Percentiles rank a stretch among this genome's conserved stretches.
Evolutionary conservation across 2,888 invertebrate species (phyloP).

Genomic region (Lordiphosa fenestrarum): DNA sequence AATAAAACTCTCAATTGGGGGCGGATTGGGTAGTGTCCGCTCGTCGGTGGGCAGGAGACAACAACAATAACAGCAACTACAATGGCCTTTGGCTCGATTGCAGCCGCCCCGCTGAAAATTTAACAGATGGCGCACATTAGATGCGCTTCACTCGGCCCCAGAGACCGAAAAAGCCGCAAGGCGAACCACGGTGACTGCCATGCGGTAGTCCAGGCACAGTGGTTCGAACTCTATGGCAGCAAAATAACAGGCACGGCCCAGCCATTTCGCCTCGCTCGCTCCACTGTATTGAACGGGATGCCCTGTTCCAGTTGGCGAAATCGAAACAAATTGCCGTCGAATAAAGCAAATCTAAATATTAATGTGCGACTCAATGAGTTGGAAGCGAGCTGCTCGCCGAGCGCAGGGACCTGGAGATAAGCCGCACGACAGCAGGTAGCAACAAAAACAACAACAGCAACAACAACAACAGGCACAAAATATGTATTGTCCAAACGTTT

Average conservation of each 20-base stretch:
- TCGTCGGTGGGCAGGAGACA: too few species aligned
- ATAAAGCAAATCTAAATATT: conserved; percentile 72
- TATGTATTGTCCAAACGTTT: conserved; percentile 6
- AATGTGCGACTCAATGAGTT: conserved; percentile 70
- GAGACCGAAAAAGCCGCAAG: conserved; percentile 34
- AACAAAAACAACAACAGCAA: background rate
- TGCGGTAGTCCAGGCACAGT: background rate
- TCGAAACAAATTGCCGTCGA: conserved; percentile 65
- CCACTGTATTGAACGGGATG: conserved; percentile 18
- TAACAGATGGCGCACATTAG: conserved; percentile 61
- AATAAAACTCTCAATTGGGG: conserved; percentile 43
- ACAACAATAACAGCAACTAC: conserved; percentile 21
- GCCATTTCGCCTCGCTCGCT: fast-evolving
- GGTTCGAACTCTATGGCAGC: background rate
- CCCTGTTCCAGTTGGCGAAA: background rate
- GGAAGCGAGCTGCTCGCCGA: conserved; percentile 48
- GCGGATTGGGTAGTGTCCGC: conserved; percentile 8
- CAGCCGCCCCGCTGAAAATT: conserved; percentile 11
- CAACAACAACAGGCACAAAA: too few species aligned
- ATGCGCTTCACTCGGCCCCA: conserved; percentile 61
- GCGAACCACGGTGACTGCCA: conserved; percentile 1
- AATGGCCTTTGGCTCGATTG: conserved; percentile 38
- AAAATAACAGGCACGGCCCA: too few species aligned
- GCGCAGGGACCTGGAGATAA: conserved; percentile 48
- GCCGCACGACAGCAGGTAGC: conserved; percentile 42